These are phyloP conservation scores for Oceanites oceanicus DNA, from an alignment of 2,113 vertebrate genomes.

Conservation along the genomic window DNA sequence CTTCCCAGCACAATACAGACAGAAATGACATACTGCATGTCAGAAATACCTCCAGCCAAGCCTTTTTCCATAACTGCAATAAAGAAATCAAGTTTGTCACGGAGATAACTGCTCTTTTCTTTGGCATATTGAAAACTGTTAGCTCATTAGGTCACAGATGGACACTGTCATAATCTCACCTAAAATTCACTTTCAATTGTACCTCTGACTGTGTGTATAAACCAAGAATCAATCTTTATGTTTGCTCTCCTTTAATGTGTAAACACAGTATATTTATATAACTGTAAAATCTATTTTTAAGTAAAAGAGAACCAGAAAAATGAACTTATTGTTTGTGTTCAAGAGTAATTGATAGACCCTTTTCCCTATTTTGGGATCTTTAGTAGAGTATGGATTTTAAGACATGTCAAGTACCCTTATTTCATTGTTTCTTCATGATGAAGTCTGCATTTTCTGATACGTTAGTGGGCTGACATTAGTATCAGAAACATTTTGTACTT, in stretches of 20 bases:
- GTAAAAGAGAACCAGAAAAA: background rate
- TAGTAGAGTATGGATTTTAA: background rate
- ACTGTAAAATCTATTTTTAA: background rate
- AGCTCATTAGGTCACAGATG: background rate
- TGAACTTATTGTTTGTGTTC: background rate
- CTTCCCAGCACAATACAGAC: background rate
- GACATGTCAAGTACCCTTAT: background rate
- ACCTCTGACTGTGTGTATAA: background rate
- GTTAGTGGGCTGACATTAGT: background rate
- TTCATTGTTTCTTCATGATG: background rate
- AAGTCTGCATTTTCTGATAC: background rate
- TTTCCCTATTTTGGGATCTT: background rate
- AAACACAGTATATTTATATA: background rate
- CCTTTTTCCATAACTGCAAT: background rate
- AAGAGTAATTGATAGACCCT: background rate
- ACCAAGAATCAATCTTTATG: background rate
- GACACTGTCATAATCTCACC: background rate
- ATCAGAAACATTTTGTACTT: background rate
- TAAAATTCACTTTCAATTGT: background rate
- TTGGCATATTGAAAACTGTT: background rate
- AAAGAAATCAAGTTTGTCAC: background rate
- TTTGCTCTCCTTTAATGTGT: background rate
- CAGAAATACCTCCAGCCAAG: background rate
- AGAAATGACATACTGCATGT: background rate
- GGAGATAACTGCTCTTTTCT: background rate